phyloP scores from a whole-genome alignment of 2,113 vertebrate genomes.

The Nothobranchius kuhntae region DNA sequence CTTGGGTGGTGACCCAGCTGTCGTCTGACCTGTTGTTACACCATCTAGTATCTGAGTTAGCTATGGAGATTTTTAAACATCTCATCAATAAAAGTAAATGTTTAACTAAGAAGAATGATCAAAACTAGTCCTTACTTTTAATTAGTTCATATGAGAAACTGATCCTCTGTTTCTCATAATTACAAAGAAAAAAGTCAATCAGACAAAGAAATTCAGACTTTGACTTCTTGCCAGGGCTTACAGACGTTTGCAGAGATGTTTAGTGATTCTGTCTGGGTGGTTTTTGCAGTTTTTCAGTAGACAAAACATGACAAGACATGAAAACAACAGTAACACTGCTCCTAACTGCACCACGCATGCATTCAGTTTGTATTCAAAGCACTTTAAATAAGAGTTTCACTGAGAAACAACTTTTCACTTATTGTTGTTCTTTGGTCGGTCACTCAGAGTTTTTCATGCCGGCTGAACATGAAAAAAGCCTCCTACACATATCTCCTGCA shows the following conservation, averaged over 20 bases:
- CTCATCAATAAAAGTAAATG: background rate
- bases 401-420: too few species aligned
- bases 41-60: conserved; percentile 11
- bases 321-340: background rate
- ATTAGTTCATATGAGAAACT: background rate
- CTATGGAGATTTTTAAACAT: background rate
- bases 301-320: too few species aligned
- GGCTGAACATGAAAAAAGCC: too few species aligned
- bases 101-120: background rate
- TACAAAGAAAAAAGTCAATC: background rate
- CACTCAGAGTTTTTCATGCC: too few species aligned
- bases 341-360: background rate
- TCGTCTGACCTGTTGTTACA: conserved; percentile 37
- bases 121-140: background rate
- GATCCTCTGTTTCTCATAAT: background rate
- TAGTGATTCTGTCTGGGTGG: background rate
- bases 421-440: too few species aligned
- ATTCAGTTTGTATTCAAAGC: too few species aligned
- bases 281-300: background rate
- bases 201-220: background rate
- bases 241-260: background rate
- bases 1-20: conserved; percentile 11
- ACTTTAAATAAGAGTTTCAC: too few species aligned
- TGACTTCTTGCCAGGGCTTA: background rate
- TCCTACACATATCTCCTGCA: too few species aligned